phyloP scores from a whole-genome alignment of 2,797 vertebrate genomes.

The Sparus aurata region DNA sequence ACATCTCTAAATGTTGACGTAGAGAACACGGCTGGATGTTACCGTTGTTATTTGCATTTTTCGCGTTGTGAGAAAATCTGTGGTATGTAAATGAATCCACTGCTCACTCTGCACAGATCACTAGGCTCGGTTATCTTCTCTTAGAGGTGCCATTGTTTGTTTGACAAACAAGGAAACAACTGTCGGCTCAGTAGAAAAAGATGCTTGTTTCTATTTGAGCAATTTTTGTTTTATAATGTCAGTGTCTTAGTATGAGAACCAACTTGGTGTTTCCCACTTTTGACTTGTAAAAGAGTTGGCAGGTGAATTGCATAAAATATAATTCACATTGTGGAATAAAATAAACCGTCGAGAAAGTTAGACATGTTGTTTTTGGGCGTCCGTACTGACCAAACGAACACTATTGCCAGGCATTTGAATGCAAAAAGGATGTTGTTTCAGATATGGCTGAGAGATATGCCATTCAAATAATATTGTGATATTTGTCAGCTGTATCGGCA shows the following conservation, averaged over 20 bases:
- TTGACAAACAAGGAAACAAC: constrained; percentile 7
- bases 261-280: too few species aligned
- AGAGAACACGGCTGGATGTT: background rate
- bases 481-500: background rate
- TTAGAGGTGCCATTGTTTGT: background rate
- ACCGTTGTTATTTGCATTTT: background rate
- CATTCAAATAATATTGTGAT: too few species aligned
- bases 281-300: too few species aligned
- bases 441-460: background rate
- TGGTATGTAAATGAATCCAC: constrained; percentile 26
- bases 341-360: background rate
- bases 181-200: background rate
- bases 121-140: background rate
- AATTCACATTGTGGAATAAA: background rate
- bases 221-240: background rate
- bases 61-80: constrained; percentile 9
- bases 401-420: too few species aligned
- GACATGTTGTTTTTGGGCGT: background rate
- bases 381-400: too few species aligned
- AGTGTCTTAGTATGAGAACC: too few species aligned
- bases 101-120: background rate
- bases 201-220: background rate
- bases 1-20: background rate
- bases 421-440: background rate
- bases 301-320: background rate